Conservation (phyloP, 2,888 invertebrate species). For the Rotaria macrura region DNA sequence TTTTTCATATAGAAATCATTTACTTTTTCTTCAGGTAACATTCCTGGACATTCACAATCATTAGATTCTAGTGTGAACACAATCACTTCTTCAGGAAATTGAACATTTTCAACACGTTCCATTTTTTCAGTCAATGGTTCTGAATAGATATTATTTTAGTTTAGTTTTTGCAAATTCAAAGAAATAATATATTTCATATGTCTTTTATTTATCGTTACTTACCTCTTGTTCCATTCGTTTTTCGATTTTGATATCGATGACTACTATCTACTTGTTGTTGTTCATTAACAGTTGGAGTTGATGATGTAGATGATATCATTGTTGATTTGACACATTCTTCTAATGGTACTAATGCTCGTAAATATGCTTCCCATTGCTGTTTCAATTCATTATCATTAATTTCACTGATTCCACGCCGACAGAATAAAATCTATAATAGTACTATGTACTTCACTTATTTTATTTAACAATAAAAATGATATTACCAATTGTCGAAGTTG, state of each 20-base stretch:
- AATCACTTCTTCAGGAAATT: not conserved
- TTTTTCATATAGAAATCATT: not conserved
- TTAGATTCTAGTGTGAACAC: slow-evolving; percentile 42
- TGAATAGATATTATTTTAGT: not conserved
- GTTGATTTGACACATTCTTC: not conserved
- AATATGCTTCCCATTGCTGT: not conserved
- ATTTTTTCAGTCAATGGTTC: not conserved
- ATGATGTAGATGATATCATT: not conserved
- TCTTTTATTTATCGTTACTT: not conserved
- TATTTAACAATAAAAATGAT: not conserved
- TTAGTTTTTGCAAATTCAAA: too few species aligned
- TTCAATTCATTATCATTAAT: not conserved
- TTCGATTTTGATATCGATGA: not conserved
- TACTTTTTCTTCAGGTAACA: slow-evolving; percentile 61
- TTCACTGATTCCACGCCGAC: not conserved
- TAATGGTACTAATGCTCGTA: not conserved
- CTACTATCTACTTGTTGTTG: not conserved
- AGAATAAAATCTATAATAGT: not conserved
- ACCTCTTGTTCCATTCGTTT: not conserved
- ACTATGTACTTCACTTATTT: not conserved
- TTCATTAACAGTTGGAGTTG: not conserved
- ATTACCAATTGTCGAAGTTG: slow-evolving; percentile 14
- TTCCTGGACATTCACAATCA: slow-evolving; percentile 59
- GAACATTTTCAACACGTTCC: not conserved
- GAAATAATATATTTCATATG: too few species aligned